Conservation (phyloP, 1,140 invertebrate species). For the Bradysia coprophila region DNA sequence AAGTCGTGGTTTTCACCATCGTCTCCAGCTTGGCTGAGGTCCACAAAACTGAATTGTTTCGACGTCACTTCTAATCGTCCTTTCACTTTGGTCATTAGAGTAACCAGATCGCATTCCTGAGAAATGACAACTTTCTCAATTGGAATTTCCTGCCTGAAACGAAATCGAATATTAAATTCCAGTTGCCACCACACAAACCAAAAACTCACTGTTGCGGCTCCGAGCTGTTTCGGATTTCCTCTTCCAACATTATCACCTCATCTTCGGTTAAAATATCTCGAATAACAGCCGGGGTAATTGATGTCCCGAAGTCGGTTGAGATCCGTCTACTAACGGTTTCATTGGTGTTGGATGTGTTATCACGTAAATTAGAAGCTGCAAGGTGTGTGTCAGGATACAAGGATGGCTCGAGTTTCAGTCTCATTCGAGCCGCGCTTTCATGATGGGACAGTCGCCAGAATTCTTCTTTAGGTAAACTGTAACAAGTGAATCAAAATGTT, state of each 20-base stretch:
- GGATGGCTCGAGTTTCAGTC: conserved; percentile 35
- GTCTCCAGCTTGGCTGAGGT: conserved; percentile 33
- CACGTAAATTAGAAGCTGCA: conserved; percentile 41
- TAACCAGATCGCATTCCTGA: conserved; percentile 44
- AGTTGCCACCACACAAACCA: neutral
- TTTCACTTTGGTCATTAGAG: conserved; percentile 38
- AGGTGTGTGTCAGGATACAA: conserved; percentile 32
- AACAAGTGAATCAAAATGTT: conserved; percentile 6
- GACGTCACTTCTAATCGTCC: conserved; percentile 45
- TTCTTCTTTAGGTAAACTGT: conserved; percentile 14
- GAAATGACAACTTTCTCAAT: conserved; percentile 36
- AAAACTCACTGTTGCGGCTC: conserved; percentile 14
- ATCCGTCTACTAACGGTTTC: conserved; percentile 10
- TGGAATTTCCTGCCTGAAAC: conserved; percentile 9
- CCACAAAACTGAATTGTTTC: conserved; percentile 39
- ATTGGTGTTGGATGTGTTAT: conserved; percentile 29
- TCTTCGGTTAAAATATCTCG: conserved; percentile 19
- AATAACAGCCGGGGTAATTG: conserved; percentile 20
- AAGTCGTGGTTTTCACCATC: conserved; percentile 32
- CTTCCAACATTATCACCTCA: conserved; percentile 18
- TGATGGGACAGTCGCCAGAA: conserved; percentile 40
- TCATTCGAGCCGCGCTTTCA: conserved; percentile 43
- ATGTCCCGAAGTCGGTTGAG: conserved; percentile 19
- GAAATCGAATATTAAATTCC: neutral
- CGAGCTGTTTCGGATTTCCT: conserved; percentile 16